Percentiles rank a stretch among this genome's conserved stretches.
Conservation (phyloP, 2,797 vertebrate genomes). For the Hyperoplus immaculatus region DNA sequence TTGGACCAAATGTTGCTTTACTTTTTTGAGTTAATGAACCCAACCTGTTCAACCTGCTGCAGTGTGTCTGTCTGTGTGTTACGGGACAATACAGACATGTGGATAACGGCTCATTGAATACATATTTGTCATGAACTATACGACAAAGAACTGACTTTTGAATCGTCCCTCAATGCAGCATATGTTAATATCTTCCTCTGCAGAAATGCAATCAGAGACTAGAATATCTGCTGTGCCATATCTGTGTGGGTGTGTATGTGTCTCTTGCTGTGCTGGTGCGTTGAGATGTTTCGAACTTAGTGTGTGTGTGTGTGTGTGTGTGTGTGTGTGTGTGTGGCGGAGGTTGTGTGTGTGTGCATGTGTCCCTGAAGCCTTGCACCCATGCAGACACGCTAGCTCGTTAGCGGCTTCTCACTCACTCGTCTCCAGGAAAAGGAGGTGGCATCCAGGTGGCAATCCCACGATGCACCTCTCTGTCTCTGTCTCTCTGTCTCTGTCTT, state of each 20-base stretch:
- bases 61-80: background rate
- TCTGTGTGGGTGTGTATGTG: constrained; percentile 10
- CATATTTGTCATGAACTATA: background rate
- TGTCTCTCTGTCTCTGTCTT: too few species aligned
- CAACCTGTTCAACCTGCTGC: constrained; percentile 1
- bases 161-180: constrained; percentile 2
- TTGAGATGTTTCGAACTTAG: background rate
- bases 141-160: background rate
- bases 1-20: background rate
- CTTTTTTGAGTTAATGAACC: background rate
- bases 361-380: constrained; percentile 74
- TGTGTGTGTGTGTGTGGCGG: constrained; percentile 26
- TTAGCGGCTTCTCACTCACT: constrained; percentile 85
- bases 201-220: constrained; percentile 45
- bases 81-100: background rate
- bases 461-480: constrained; percentile 62
- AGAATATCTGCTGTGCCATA: constrained; percentile 37
- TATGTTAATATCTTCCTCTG: constrained; percentile 5
- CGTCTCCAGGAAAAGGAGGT: constrained; percentile 78
- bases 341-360: constrained; percentile 21
- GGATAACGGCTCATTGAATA: background rate
- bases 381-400: constrained; percentile 84
- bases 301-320: constrained; percentile 12
- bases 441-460: constrained; percentile 82
- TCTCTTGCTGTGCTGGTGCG: constrained; percentile 17